Base-by-base conservation (phyloP, 2,113 vertebrate species). In the Hyla sarda region DNA sequence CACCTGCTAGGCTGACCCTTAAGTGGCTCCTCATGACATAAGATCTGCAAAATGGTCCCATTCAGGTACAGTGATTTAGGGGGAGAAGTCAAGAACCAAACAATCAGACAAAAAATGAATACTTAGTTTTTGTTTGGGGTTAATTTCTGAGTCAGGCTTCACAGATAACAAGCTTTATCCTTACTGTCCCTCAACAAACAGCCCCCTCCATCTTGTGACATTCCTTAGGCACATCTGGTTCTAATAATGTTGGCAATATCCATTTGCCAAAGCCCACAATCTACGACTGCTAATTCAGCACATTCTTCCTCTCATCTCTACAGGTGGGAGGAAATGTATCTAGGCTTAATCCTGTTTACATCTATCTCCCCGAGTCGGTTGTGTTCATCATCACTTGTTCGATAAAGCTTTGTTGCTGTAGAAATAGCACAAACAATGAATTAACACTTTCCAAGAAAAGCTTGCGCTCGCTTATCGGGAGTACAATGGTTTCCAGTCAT, bases 301-400 rank as follows among this genome's bases (percentile, higher is more conserved):
- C 56, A 81, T 81, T 62, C 25, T 28, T 45, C 45, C 37, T 58
- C 17, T 25, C 11, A 81, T 28, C 34, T 62, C 77, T 16, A 41
- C 78, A 81, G 78, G 78, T 81, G 78, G 78, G 78, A 81, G 78
- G 78, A 81, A 81, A 47, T 47, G 58, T 62, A 47, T 41, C 45
- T 21, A 52, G 16, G 1, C 48, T 32, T 47, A 81, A 65, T 81
- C 16, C 78, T 62, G 41, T 65, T 81, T 65, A 30, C n/a, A 17
- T 16, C 56, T 10, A 65, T 23, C 52, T 79, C 47, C 25, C 48
- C 48, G 37, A 17, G n/a, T 65, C 56, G 23, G 12, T 65, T 47
- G 58, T 47, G 34, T 14, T 28, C 56, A 47, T 25, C 34, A 45
- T 7, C 32, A 11, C 17, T 23, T 11, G 32, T 62, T 23, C 37